Base-by-base conservation (phyloP, 2,888 invertebrate genomes). In the Andrena bicolor region DNA sequence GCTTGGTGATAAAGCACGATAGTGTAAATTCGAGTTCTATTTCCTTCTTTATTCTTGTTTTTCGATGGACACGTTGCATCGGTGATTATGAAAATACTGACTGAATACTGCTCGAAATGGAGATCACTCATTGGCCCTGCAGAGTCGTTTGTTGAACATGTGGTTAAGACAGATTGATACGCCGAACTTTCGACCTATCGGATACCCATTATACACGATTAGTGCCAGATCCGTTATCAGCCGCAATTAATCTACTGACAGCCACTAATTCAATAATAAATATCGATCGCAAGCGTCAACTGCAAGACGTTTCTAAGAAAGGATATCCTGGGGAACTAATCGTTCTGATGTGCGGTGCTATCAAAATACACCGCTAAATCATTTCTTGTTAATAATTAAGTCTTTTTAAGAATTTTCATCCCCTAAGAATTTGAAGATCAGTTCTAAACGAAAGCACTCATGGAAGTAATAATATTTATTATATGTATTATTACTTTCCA, bases 121-220 rank as follows among this genome's bases (percentile, higher is more conserved):
- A 74, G 82, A 83, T 68, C 68, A 82, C 58, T 82, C 76, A 84
- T 84, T 83, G 80, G 72, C 53, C 65, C 20, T 63, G 61, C 48
- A 64, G 63, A 76, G 72, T 76, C 78, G 75, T 68, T 79, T 71
- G 79, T 74, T 63, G 77, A 69, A 72, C 78, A 78, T 66, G 78
- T 82, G 84, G 84, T 84, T 73, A 74, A 78, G 81, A 77, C 78
- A 85, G 85, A 85, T 82, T 83, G 84, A 84, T 82, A 82, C 65
- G 80, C 72, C 76, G 70, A 84, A 82, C 83, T 83, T 83, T 85
- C 82, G 74, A 84, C 70, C 79, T 76, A 85, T 85, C 76, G 82
- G 75, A 84, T 84, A 84, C 58, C 84, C 84, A 84, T 85, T 84
- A 84, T 65, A 77, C 84, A 60, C 79, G 75, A 85, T 84, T 82